Conservation (phyloP, 2,797 vertebrate genomes). For the Nannoperca obscura region DNA sequence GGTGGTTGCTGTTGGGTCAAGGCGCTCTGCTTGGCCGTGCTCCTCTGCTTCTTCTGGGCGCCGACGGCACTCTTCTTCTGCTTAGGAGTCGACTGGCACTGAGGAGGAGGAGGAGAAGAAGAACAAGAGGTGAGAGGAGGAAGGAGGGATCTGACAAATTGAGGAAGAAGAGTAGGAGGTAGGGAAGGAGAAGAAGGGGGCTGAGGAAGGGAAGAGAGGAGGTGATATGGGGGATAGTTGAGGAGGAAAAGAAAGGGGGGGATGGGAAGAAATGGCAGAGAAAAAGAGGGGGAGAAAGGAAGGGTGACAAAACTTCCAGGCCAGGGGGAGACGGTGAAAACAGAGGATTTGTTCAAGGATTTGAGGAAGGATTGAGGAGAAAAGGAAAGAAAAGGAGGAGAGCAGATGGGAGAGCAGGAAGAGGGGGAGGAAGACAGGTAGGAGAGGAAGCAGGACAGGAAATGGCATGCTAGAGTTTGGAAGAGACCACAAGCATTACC, state of each 20-base stretch:
- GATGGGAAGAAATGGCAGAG: slow-evolving; percentile 31
- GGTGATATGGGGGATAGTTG: slow-evolving; percentile 27
- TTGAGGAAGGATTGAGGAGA: slow-evolving; percentile 17
- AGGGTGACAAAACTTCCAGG: slow-evolving; percentile 52
- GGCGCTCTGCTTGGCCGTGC: slow-evolving; percentile 67
- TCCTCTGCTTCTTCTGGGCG: slow-evolving; percentile 77
- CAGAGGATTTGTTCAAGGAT: slow-evolving; percentile 29
- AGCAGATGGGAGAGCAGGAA: too few species aligned
- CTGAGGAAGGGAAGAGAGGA: neutral
- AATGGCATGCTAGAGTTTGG: slow-evolving; percentile 37
- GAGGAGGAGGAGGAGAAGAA: slow-evolving; percentile 52
- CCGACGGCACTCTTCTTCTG: slow-evolving; percentile 80
- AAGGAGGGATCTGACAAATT: slow-evolving; percentile 15
- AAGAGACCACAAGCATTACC: slow-evolving; percentile 58
- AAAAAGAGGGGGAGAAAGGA: slow-evolving; percentile 10
- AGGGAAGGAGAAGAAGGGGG: neutral
- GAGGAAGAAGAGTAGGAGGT: slow-evolving; percentile 11
- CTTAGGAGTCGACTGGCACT: slow-evolving; percentile 85
- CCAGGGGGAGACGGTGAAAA: neutral
- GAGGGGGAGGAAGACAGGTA: slow-evolving; percentile 44
- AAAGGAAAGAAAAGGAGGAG: too few species aligned
- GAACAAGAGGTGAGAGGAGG: slow-evolving; percentile 38
- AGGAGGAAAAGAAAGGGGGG: slow-evolving; percentile 19
- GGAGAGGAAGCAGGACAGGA: slow-evolving; percentile 50
- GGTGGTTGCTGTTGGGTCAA: slow-evolving; percentile 47